Percentiles rank a stretch among this genome's conserved stretches.
These are phyloP conservation scores for Centruroides vittatus DNA, from an alignment of 1,140 invertebrate genomes.

Conservation along the genomic window DNA sequence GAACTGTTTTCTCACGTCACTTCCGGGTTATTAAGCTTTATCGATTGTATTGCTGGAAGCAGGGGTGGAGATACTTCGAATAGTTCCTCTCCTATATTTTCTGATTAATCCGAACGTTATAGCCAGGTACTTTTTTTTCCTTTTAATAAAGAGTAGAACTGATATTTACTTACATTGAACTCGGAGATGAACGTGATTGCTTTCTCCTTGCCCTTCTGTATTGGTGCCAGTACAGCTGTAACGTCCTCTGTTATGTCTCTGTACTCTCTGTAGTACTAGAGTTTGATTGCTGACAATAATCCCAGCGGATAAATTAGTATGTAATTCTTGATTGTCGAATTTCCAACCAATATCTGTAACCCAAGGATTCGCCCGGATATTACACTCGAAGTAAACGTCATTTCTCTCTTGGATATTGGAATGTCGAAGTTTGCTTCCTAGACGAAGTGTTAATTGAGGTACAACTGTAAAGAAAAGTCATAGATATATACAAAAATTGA, in stretches of 20 bases:
- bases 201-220: conserved; percentile 73
- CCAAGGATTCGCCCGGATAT: conserved; percentile 70
- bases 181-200: conserved; percentile 63
- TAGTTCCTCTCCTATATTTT: too few species aligned
- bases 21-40: too few species aligned
- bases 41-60: too few species aligned
- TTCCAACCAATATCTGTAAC: conserved; percentile 65
- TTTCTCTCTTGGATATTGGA: conserved; percentile 43
- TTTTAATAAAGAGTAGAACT: too few species aligned
- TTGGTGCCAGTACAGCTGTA: conserved; percentile 80
- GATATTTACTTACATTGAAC: conserved; percentile 44
- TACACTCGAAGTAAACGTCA: conserved; percentile 81
- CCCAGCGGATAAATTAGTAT: conserved; percentile 55
- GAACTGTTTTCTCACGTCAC: too few species aligned
- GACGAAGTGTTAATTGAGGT: conserved; percentile 19
- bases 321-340: conserved; percentile 53
- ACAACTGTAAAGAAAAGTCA: conserved; percentile 12
- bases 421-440: conserved; percentile 22
- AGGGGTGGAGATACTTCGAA: too few species aligned
- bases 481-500: too few species aligned
- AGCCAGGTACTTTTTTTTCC: too few species aligned
- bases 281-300: conserved; percentile 72
- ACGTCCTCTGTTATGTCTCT: conserved; percentile 22
- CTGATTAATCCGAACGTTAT: too few species aligned
- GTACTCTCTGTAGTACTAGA: conserved; percentile 27